Percentiles rank a stretch among this genome's conserved stretches.
Conservation (phyloP, 2,797 vertebrate species). For the Rousettus madagascariensis region DNA sequence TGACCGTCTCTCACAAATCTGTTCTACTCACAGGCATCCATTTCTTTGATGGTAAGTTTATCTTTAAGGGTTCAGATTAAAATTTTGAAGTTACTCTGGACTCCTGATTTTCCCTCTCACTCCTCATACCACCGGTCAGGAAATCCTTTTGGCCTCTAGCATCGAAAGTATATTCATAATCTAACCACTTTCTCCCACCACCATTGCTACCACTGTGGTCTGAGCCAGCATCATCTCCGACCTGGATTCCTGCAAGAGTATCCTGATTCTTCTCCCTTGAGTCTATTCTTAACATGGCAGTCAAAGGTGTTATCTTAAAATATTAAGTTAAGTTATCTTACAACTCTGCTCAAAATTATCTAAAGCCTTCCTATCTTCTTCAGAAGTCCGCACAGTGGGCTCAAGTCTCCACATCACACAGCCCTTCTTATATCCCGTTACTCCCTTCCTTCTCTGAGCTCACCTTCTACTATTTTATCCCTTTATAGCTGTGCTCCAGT, state of each 20-base stretch:
- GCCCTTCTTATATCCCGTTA: fast-evolving
- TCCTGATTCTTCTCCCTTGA: neutral
- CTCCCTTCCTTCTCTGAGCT: neutral
- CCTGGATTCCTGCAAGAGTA: neutral
- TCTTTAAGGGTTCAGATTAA: neutral
- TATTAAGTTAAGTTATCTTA: neutral
- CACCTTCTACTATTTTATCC: neutral
- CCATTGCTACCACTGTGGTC: no score
- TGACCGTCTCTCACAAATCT: neutral
- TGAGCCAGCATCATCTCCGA: neutral
- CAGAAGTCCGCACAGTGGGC: neutral
- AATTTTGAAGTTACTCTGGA: neutral
- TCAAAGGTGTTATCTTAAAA: neutral
- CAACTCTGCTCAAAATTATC: neutral
- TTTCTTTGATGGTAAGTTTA: neutral
- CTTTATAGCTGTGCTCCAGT: neutral
- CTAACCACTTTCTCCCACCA: neutral
- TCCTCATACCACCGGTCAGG: neutral
- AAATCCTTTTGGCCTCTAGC: neutral
- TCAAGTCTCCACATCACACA: neutral
- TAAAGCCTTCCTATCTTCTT: neutral
- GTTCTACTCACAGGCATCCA: neutral
- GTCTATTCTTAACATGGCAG: neutral
- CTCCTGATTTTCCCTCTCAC: neutral
- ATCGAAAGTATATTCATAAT: neutral